A percentile compares a stretch with the other conserved stretches of the same genome.
phyloP scores from a whole-genome alignment of 2,797 vertebrate genomes.

The Nyctalus aviator region DNA sequence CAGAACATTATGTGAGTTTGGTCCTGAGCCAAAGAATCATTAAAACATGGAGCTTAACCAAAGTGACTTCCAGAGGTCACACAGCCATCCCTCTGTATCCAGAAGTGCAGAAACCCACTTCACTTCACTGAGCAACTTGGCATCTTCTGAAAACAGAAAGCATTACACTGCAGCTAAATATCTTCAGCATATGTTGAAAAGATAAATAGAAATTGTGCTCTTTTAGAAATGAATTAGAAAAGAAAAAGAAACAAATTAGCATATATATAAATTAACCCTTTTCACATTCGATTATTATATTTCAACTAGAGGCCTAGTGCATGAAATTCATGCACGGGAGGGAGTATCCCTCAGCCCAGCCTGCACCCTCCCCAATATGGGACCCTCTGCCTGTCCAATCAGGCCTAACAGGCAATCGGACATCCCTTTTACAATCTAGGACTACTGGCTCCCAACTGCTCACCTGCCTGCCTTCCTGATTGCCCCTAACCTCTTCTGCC shows the following conservation, averaged over 20 bases:
- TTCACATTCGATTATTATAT: conserved; percentile 7
- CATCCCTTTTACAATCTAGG: no score
- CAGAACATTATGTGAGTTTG: conserved; percentile 74
- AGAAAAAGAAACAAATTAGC: conserved; percentile 10
- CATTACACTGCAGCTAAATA: background rate
- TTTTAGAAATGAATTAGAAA: conserved; percentile 45
- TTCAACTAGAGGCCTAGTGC: background rate
- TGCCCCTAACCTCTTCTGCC: no score
- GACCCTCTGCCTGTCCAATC: no score
- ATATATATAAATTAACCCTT: conserved; percentile 22
- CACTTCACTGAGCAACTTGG: conserved; percentile 61
- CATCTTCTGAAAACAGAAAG: conserved; percentile 30
- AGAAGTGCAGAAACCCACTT: conserved; percentile 60
- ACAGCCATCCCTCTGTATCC: conserved; percentile 33
- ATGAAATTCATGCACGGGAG: no score
- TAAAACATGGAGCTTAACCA: conserved; percentile 63
- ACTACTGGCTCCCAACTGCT: no score
- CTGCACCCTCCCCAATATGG: no score
- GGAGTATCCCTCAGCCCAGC: no score
- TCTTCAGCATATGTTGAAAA: conserved; percentile 39
- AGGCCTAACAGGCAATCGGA: no score
- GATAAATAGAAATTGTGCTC: conserved; percentile 39
- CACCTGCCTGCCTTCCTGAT: no score
- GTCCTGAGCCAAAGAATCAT: conserved; percentile 70
- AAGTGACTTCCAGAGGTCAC: conserved; percentile 70